phyloP scores from a whole-genome alignment of 2,888 invertebrate species.

The Elaeidobius kamerunicus region DNA sequence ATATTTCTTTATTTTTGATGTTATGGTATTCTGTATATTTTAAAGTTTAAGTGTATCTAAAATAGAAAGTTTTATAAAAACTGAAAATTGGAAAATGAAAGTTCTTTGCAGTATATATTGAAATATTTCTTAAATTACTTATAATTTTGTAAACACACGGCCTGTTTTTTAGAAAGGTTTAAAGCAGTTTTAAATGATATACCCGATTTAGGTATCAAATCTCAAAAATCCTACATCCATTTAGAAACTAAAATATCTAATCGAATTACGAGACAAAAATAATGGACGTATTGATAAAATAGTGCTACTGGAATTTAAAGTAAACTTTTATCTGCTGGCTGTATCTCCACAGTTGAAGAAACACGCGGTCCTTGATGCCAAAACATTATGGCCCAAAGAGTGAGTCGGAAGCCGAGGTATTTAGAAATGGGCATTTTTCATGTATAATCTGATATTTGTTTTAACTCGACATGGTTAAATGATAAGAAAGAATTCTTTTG shows the following conservation, averaged over 20 bases:
- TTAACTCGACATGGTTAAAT: conserved; percentile 17
- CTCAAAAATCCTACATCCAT: background rate
- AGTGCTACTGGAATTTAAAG: conserved; percentile 28
- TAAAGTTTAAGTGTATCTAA: too few relatives aligned
- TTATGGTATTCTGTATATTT: too few relatives aligned
- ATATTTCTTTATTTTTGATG: too few relatives aligned
- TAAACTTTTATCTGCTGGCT: conserved; percentile 21
- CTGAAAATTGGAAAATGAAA: too few relatives aligned
- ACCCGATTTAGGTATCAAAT: too few relatives aligned
- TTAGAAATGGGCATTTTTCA: conserved; percentile 23
- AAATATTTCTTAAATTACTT: too few relatives aligned
- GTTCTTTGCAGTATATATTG: too few relatives aligned
- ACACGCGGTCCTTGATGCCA: conserved; percentile 17
- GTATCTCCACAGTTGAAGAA: conserved; percentile 23
- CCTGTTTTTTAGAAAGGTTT: too few relatives aligned
- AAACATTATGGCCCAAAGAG: conserved; percentile 12
- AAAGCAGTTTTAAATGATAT: too few relatives aligned
- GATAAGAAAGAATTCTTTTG: conserved; percentile 8
- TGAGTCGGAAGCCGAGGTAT: conserved; percentile 19
- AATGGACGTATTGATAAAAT: conserved; percentile 12
- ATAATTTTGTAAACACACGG: too few relatives aligned
- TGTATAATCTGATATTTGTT: conserved; percentile 25
- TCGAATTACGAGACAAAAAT: conserved; percentile 6
- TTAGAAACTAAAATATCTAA: background rate
- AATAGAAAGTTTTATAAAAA: too few relatives aligned